Conservation (phyloP, 2,888 invertebrate species). For the Lithophane semibrunnea region DNA sequence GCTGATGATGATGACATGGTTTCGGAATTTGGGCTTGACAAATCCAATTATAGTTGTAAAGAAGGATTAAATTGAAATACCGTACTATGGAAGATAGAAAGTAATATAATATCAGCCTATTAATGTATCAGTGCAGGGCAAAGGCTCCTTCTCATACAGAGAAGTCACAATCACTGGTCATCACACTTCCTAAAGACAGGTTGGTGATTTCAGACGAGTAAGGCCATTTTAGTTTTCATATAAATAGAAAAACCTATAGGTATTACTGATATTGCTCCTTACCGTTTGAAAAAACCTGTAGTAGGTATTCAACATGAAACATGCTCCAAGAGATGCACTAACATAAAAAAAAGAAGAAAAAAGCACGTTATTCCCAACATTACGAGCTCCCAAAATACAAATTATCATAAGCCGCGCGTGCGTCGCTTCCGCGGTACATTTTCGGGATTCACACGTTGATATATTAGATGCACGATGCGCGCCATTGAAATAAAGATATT, state of each 20-base stretch:
- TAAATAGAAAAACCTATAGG: neutral
- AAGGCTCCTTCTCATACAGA: no score
- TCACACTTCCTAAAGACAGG: no score
- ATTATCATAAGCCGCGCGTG: constrained; percentile 63
- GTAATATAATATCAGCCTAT: no score
- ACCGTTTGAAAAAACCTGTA: neutral
- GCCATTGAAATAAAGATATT: constrained; percentile 72
- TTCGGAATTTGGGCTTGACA: no score
- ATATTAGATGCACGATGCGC: constrained; percentile 58
- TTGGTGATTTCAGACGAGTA: no score
- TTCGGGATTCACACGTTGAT: constrained; percentile 64
- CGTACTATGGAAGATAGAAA: neutral
- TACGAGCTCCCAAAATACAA: constrained; percentile 65
- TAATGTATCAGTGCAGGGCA: no score
- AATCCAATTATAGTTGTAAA: no score
- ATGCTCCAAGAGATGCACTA: constrained; percentile 7
- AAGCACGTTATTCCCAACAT: constrained; percentile 50
- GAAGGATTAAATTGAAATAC: no score
- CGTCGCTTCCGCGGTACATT: constrained; percentile 64
- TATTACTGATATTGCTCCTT: neutral
- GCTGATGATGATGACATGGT: no score
- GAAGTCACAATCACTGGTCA: no score
- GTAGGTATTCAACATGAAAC: neutral
- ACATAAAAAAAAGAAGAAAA: constrained; percentile 25
- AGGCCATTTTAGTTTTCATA: neutral